Evolutionary conservation across 2,113 vertebrate species (phyloP).

Genomic region (Pelvicachromis taeniatus): DNA sequence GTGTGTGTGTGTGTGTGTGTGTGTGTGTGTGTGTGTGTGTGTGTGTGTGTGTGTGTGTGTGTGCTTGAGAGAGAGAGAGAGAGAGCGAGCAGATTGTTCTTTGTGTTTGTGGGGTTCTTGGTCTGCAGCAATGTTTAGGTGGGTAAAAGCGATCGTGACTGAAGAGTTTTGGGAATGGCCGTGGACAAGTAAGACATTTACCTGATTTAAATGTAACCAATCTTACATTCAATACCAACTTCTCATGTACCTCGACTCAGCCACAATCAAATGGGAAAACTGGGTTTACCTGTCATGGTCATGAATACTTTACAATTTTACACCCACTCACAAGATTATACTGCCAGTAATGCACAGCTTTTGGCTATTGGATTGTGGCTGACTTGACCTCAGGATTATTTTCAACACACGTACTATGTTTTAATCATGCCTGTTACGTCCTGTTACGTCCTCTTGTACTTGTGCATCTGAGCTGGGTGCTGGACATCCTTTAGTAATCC

Average conservation of each 20-base stretch:
- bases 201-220: neutral
- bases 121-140: neutral
- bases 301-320: neutral
- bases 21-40: neutral
- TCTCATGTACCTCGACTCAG: neutral
- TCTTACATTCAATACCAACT: neutral
- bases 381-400: neutral
- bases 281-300: neutral
- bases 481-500: neutral
- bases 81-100: neutral
- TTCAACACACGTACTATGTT: neutral
- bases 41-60: neutral
- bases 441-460: neutral
- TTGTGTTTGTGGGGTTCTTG: neutral
- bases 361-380: neutral
- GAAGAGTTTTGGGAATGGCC: neutral
- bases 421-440: neutral
- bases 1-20: neutral
- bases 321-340: neutral
- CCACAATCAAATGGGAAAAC: neutral
- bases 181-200: neutral
- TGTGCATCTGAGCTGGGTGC: neutral
- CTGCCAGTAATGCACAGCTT: neutral
- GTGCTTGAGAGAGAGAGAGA: too few species aligned
- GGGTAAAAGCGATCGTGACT: neutral